phyloP scores from a whole-genome alignment of 2,888 invertebrate species.

The Odontocerum albicorne region DNA sequence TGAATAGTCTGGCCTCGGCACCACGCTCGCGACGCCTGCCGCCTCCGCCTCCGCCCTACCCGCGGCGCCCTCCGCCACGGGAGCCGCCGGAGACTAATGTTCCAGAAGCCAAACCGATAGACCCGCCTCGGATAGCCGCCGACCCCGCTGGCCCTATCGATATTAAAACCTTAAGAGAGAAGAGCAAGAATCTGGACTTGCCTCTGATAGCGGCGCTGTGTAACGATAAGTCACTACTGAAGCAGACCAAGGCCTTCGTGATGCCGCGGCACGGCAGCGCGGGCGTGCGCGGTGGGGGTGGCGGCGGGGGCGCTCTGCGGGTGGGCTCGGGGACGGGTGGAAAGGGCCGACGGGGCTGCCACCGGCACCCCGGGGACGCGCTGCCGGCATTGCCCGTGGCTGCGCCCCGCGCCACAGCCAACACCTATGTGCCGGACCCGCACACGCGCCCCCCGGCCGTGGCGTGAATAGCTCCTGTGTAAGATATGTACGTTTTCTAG shows the following conservation, averaged over 20 bases:
- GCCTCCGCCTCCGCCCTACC: slow-evolving; percentile 55
- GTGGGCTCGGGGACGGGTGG: slow-evolving; percentile 38
- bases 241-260: slow-evolving; percentile 86
- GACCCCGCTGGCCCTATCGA: slow-evolving; percentile 59
- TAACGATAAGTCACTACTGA: slow-evolving; percentile 86
- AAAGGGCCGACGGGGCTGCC: slow-evolving; percentile 42
- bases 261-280: slow-evolving; percentile 63
- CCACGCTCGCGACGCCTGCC: slow-evolving; percentile 55
- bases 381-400: slow-evolving; percentile 67
- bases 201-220: slow-evolving; percentile 92
- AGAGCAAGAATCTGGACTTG: slow-evolving; percentile 86
- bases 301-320: slow-evolving; percentile 40
- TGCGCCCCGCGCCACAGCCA: slow-evolving; percentile 64
- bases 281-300: slow-evolving; percentile 39
- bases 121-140: slow-evolving; percentile 56
- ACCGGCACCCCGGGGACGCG: slow-evolving; percentile 78
- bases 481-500: background rate
- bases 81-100: slow-evolving; percentile 50
- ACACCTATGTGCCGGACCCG: slow-evolving; percentile 66
- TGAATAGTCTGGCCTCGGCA: slow-evolving; percentile 65
- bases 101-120: slow-evolving; percentile 56
- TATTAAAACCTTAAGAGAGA: slow-evolving; percentile 82
- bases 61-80: slow-evolving; percentile 58
- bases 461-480: slow-evolving; percentile 16
- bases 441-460: slow-evolving; percentile 39